These are phyloP conservation scores for Melanostigma gelatinosum DNA, from an alignment of 2,113 vertebrate genomes.

Conservation along the genomic window DNA sequence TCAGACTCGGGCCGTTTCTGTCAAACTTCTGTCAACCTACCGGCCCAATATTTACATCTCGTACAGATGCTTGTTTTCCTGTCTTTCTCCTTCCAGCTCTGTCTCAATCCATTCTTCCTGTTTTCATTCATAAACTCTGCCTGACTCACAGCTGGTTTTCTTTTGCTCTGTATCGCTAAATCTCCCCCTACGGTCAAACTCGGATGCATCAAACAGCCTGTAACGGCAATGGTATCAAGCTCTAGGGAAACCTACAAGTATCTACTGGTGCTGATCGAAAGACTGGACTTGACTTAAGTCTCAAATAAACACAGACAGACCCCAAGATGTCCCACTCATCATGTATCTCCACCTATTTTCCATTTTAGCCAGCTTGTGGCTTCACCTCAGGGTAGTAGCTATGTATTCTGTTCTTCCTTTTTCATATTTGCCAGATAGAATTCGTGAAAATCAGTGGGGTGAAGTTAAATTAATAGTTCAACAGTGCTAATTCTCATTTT, in stretches of 20 bases:
- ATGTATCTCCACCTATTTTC: constrained; percentile 9
- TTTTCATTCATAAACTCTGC: constrained; percentile 71
- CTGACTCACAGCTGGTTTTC: constrained; percentile 68
- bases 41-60: constrained; percentile 57
- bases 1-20: constrained; percentile 12
- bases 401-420: not conserved
- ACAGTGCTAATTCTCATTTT: not conserved
- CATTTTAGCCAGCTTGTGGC: not conserved
- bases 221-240: not conserved
- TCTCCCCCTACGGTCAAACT: constrained; percentile 16
- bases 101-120: constrained; percentile 69
- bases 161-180: constrained; percentile 32
- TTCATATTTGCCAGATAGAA: not conserved
- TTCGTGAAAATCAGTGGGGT: not conserved
- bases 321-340: not conserved
- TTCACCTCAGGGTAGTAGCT: not conserved
- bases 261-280: constrained; percentile 4
- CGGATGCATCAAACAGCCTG: constrained; percentile 41
- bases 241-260: constrained; percentile 3
- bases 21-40: constrained; percentile 37
- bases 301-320: constrained; percentile 19
- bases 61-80: constrained; percentile 67
- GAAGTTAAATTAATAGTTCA: not conserved
- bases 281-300: not conserved
- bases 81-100: constrained; percentile 49